These are phyloP conservation scores for Tenthredo scrophulariae DNA, from an alignment of 2,888 invertebrate species.

Conservation along the genomic window DNA sequence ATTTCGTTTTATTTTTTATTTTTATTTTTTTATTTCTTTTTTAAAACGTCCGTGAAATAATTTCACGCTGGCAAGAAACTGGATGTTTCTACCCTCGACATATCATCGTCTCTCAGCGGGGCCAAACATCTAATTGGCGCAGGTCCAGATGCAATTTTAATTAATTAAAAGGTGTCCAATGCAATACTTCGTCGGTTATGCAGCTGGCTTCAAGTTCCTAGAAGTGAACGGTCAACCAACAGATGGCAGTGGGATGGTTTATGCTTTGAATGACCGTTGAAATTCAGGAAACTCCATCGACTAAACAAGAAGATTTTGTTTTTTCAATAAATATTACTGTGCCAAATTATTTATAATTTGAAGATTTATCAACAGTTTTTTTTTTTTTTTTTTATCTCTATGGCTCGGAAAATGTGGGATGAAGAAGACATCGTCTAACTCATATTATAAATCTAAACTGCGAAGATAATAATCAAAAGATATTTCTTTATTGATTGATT, in stretches of 20 bases:
- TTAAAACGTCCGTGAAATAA: not conserved
- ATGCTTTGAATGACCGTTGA: slow-evolving; percentile 14
- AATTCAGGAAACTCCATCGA: not conserved
- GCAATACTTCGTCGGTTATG: slow-evolving; percentile 40
- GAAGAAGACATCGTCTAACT: not conserved
- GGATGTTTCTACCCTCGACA: slow-evolving; percentile 37
- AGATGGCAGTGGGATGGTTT: slow-evolving; percentile 44
- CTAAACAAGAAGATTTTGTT: not conserved
- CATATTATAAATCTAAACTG: not conserved
- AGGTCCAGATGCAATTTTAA: slow-evolving; percentile 51
- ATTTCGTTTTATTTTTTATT: slow-evolving; percentile 5
- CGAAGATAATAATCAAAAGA: not conserved
- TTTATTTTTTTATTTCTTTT: slow-evolving; percentile 1
- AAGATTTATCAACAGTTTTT: not conserved
- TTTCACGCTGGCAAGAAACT: slow-evolving; percentile 33
- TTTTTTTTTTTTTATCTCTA: not conserved
- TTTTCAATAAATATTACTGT: not conserved
- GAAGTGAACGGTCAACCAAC: slow-evolving; percentile 21
- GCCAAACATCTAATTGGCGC: slow-evolving; percentile 41
- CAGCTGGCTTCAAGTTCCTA: not conserved
- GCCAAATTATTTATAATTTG: not conserved
- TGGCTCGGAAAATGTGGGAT: not conserved
- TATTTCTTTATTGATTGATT: not conserved
- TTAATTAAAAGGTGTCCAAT: slow-evolving; percentile 37
- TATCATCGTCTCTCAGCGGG: slow-evolving; percentile 36